phyloP scores from a whole-genome alignment of 2,797 vertebrate genomes.

The Halcyon chelicuti region DNA sequence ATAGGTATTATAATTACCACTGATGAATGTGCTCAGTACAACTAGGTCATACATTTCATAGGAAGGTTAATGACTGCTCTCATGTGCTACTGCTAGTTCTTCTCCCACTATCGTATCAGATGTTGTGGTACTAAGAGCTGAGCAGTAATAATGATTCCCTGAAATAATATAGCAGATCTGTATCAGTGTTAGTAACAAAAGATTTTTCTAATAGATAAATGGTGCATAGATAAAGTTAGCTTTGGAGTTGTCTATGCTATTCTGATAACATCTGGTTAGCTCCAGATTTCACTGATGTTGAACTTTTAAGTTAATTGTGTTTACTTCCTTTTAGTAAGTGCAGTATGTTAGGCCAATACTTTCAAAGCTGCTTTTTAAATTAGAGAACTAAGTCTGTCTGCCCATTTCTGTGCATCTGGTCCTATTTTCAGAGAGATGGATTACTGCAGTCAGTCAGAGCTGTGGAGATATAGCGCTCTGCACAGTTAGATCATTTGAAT shows the following conservation, averaged over 20 bases:
- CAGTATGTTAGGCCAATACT: background rate
- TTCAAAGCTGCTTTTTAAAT: background rate
- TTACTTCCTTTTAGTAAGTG: background rate
- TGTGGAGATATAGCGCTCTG: background rate
- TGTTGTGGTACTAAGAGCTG: background rate
- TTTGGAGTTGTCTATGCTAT: background rate
- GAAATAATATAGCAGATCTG: background rate
- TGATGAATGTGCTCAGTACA: background rate
- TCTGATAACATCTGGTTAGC: background rate
- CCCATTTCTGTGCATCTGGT: background rate
- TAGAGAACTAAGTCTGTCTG: background rate
- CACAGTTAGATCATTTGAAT: background rate
- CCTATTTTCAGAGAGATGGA: background rate
- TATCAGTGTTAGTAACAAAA: background rate
- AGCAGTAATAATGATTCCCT: background rate
- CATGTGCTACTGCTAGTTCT: background rate
- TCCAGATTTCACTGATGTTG: background rate
- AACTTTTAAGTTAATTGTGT: background rate
- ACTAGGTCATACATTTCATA: rapidly evolving
- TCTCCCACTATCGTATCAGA: background rate
- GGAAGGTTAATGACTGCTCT: background rate
- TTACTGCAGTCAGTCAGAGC: background rate
- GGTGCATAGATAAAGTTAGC: background rate
- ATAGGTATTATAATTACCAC: background rate
- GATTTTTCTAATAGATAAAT: background rate